These are phyloP conservation scores for Sceloporus undulatus DNA, from an alignment of 2,113 vertebrate species.

Conservation along the genomic window DNA sequence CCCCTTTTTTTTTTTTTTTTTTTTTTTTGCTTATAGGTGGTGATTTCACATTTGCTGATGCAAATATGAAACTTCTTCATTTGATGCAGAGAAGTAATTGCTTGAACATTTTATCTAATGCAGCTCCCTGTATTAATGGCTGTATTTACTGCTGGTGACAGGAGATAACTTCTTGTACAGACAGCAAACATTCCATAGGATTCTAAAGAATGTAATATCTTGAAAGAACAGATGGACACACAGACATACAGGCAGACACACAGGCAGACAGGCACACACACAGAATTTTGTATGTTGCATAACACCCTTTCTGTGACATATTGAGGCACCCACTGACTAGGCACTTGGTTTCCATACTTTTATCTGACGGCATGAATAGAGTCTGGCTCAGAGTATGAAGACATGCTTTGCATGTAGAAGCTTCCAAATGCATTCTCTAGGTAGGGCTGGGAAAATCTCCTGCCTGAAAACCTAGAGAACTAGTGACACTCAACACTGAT, in stretches of 20 bases:
- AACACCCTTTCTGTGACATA: too few relatives aligned
- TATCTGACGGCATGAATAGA: neutral
- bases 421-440: too few relatives aligned
- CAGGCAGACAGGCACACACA: neutral
- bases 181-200: neutral
- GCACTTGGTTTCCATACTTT: neutral
- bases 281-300: too few relatives aligned
- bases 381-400: too few relatives aligned
- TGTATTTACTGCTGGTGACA: neutral
- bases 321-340: neutral
- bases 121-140: neutral
- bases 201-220: neutral
- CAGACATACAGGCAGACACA: neutral
- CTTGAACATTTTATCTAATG: neutral
- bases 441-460: too few relatives aligned
- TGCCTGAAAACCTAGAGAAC: too few relatives aligned
- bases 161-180: neutral
- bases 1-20: neutral
- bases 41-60: neutral
- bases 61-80: slow-evolving; percentile 3
- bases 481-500: too few relatives aligned
- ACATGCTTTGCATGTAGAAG: too few relatives aligned
- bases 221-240: neutral
- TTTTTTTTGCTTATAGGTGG: neutral
- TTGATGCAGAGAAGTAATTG: neutral